Percentiles rank a stretch among this genome's conserved stretches.
Conservation (phyloP, 2,888 invertebrate species). For the Trisateles emortualis region DNA sequence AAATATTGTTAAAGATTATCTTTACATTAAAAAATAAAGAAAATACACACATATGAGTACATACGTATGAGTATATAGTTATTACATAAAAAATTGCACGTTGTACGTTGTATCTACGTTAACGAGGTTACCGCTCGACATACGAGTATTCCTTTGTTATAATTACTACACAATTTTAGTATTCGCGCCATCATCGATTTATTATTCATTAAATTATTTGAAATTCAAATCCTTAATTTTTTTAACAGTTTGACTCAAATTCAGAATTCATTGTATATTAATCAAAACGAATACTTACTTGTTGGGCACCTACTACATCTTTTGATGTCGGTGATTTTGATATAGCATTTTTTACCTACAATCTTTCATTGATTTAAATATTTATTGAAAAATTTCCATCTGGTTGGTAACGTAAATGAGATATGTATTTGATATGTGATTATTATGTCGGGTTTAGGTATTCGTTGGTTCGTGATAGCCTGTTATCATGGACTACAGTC, state of each 20-base stretch:
- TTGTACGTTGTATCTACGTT: no score
- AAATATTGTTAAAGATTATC: no score
- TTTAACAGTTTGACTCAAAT: background rate
- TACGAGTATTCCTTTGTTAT: no score
- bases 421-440: background rate
- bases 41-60: no score
- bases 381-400: slow-evolving; percentile 36
- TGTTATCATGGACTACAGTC: background rate
- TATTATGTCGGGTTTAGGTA: no score
- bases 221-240: background rate
- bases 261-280: background rate
- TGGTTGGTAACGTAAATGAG: slow-evolving; percentile 18
- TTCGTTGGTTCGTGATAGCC: slow-evolving; percentile 10
- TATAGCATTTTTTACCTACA: slow-evolving; percentile 8
- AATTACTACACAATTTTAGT: background rate
- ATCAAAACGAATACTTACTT: slow-evolving; percentile 3
- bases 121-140: no score
- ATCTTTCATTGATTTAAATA: slow-evolving; percentile 37
- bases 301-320: slow-evolving; percentile 6
- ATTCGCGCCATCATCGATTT: background rate
- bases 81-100: no score
- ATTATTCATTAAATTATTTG: background rate
- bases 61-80: no score
- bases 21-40: no score
- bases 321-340: slow-evolving; percentile 7